Conservation (phyloP, 1,140 invertebrate species). For the Drosophila pandora region DNA sequence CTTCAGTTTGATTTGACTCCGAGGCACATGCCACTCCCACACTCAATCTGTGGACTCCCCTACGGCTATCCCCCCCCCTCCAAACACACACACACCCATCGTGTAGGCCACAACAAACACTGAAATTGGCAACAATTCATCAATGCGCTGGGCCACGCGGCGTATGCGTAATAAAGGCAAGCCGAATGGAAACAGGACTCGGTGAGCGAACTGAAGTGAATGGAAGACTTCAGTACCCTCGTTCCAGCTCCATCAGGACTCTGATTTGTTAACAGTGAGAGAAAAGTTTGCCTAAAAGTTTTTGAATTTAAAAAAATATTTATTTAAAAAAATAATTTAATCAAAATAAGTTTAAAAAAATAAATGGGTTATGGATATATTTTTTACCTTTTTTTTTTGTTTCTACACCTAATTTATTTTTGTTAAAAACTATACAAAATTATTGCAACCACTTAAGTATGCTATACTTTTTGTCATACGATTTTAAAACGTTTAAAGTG, state of each 20-base stretch:
- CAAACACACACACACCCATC: neutral
- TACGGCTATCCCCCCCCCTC: neutral
- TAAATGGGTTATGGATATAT: no score
- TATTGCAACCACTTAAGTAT: no score
- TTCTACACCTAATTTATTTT: no score
- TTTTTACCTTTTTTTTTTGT: no score
- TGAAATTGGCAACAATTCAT: constrained; percentile 71
- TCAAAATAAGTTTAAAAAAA: no score
- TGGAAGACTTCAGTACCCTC: constrained; percentile 6
- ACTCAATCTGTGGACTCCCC: neutral
- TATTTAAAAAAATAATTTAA: no score
- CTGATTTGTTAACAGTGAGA: no score
- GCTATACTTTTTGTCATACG: no score
- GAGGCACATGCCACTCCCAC: constrained; percentile 28
- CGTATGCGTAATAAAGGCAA: constrained; percentile 70
- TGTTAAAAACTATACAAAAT: no score
- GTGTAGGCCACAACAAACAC: neutral
- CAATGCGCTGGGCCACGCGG: constrained; percentile 64
- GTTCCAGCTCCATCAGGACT: neutral
- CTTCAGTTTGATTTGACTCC: constrained; percentile 60
- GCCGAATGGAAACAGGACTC: constrained; percentile 1
- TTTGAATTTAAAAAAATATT: no score
- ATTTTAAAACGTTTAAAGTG: no score
- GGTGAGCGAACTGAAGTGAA: neutral
- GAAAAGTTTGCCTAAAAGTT: neutral